Evolutionary conservation across 2,113 vertebrate genomes (phyloP).

Genomic region (Nothobranchius kuhntae): DNA sequence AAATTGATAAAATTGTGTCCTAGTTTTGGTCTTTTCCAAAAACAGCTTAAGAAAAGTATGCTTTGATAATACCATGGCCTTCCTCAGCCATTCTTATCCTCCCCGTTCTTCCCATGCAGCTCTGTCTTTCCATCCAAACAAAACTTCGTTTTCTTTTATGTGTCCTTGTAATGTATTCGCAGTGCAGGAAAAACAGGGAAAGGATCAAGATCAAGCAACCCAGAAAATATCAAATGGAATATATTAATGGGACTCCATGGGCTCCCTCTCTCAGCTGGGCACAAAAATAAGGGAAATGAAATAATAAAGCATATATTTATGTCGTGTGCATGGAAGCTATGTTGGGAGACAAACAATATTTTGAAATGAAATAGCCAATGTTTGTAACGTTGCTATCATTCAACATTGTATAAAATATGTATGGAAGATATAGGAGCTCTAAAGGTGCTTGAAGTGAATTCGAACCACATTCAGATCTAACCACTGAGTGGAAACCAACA

Average conservation of each 20-base stretch:
- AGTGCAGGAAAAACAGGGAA: constrained; percentile 56
- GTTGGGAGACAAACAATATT: constrained; percentile 13
- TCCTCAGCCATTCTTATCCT: constrained; percentile 51
- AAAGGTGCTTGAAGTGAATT: no score
- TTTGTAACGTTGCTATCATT: not conserved
- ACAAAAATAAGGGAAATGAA: constrained; percentile 7
- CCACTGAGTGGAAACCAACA: no score
- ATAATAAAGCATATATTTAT: constrained; percentile 27
- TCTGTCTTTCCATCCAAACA: constrained; percentile 30
- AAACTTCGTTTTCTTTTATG: constrained; percentile 55
- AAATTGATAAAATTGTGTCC: constrained; percentile 53
- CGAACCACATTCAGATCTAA: no score
- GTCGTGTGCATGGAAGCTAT: constrained; percentile 25
- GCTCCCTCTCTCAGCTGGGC: constrained; percentile 36
- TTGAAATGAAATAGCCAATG: not conserved
- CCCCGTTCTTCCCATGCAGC: constrained; percentile 6
- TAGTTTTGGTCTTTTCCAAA: constrained; percentile 45
- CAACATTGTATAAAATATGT: not conserved
- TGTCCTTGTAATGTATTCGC: constrained; percentile 69
- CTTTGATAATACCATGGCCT: constrained; percentile 46
- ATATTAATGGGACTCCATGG: constrained; percentile 62
- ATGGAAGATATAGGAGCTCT: no score
- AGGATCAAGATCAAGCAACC: constrained; percentile 64
- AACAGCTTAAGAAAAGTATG: constrained; percentile 51
- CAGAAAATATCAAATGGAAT: constrained; percentile 73